Base-by-base conservation (phyloP, 2,888 invertebrate species). In the Dicyrtoma fusca region DNA sequence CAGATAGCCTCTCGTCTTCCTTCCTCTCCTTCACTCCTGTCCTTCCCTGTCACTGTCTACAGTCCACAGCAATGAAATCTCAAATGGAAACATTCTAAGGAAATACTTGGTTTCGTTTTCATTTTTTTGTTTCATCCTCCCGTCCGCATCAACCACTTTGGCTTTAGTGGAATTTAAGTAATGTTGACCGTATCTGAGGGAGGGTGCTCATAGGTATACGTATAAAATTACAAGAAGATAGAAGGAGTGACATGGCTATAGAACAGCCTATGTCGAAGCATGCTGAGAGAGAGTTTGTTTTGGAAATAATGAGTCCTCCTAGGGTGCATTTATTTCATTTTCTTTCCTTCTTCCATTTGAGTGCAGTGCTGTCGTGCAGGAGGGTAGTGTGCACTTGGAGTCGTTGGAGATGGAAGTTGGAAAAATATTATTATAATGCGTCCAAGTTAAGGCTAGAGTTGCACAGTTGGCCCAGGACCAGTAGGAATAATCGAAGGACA, bases 311-410 rank as follows among this genome's bases (percentile, higher is more conserved):
- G 68, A 71, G 70, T 75, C 75, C 34, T 66, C 34, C 47, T 63
- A 75, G 75, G 75, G 74, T 74, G 74, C 74, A 74, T 74, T 74
- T 74, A 74, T 74, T 74, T 74, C 69, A 69, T 63, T 72, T 74
- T 74, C 49, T 64, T 42, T 49, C 65, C 47, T 23, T 21, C 44
- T 21, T 23, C 23, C 25, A 25, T 25, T 10, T 14, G 3, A 6
- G 13, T 21, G 25, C 26, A 11, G 11, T 49, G n/a, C n/a, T n/a
- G n/a, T n/a, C n/a, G n/a, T n/a, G n/a, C n/a, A n/a, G n/a, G n/a
- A n/a, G n/a, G 34, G 34, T 34, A 34, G 34, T 34, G 4, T 34
- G 34, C 34, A 34, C 34, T 34, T 8, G 34, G 34, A 34, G 34
- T 8, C 34, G 34, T 34, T 8, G 8, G 34, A 34, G 34, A 34